Conservation (phyloP, 2,113 vertebrate species). For the Nerophis lumbriciformis region DNA sequence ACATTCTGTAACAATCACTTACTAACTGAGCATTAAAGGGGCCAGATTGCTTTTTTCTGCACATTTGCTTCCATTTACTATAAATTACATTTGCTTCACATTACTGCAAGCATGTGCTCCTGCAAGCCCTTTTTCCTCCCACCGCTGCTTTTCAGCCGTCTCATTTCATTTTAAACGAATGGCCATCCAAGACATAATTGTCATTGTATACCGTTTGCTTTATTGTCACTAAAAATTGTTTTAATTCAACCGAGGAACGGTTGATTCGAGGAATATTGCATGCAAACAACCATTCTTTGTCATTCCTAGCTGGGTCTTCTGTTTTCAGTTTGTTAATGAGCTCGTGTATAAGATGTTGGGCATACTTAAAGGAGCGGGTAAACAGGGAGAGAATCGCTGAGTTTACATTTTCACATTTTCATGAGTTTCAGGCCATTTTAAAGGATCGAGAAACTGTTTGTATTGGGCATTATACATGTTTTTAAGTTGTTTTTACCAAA, state of each 20-base stretch:
- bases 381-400: not conserved
- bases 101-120: not conserved
- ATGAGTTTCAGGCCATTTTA: conserved; percentile 3
- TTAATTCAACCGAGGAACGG: not conserved
- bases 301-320: not conserved
- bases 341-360: no score
- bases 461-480: no score
- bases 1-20: conserved; percentile 3
- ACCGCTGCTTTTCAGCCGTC: not conserved
- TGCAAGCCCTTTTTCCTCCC: not conserved
- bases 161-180: not conserved
- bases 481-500: no score
- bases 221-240: not conserved
- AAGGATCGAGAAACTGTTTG: conserved; percentile 11
- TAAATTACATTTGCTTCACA: conserved; percentile 11
- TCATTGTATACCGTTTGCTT: not conserved
- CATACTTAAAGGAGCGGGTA: not conserved
- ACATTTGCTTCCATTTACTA: conserved; percentile 18
- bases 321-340: not conserved
- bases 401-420: conserved; percentile 8
- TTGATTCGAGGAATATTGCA: not conserved
- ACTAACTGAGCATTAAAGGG: conserved; percentile 28
- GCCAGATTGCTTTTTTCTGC: conserved; percentile 18
- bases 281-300: not conserved
- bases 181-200: not conserved